Percentiles rank a stretch among this genome's conserved stretches.
phyloP scores from a whole-genome alignment of 2,888 invertebrate species.

The Archaeoteleia sp. region DNA sequence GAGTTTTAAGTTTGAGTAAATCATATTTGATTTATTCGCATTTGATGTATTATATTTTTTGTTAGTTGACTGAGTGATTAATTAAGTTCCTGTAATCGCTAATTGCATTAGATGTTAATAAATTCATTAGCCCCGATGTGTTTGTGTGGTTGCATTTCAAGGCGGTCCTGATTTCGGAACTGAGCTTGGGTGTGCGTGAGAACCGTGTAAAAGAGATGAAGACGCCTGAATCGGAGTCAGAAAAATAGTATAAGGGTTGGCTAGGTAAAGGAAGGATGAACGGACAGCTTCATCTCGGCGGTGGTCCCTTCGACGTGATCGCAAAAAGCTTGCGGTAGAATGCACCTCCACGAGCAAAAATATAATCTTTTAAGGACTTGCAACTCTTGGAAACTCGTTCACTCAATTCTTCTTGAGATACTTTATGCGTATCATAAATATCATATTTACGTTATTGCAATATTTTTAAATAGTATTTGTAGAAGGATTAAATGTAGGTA shows the following conservation, averaged over 20 bases:
- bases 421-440: too few species aligned
- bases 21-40: too few species aligned
- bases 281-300: slow-evolving; percentile 71
- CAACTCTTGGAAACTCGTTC: slow-evolving; percentile 20
- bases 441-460: too few species aligned
- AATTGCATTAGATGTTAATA: slow-evolving; percentile 41
- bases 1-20: too few species aligned
- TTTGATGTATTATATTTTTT: too few species aligned
- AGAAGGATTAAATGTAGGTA: too few species aligned
- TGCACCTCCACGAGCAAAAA: slow-evolving; percentile 36
- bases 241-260: slow-evolving; percentile 42
- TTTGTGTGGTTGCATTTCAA: slow-evolving; percentile 48
- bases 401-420: slow-evolving; percentile 17
- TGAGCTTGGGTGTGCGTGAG: slow-evolving; percentile 62
- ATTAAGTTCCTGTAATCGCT: too few species aligned
- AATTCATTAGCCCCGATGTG: slow-evolving; percentile 33
- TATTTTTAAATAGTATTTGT: too few species aligned
- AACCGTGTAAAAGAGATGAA: slow-evolving; percentile 59
- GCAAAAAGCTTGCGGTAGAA: slow-evolving; percentile 63
- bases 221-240: slow-evolving; percentile 34
- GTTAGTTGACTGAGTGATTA: too few species aligned
- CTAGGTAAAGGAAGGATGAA: slow-evolving; percentile 39
- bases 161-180: slow-evolving; percentile 55
- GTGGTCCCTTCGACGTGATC: slow-evolving; percentile 63
- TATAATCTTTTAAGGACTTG: slow-evolving; percentile 22